These are phyloP conservation scores for Hipparchia semele DNA, from an alignment of 2,888 invertebrate species.

Conservation along the genomic window DNA sequence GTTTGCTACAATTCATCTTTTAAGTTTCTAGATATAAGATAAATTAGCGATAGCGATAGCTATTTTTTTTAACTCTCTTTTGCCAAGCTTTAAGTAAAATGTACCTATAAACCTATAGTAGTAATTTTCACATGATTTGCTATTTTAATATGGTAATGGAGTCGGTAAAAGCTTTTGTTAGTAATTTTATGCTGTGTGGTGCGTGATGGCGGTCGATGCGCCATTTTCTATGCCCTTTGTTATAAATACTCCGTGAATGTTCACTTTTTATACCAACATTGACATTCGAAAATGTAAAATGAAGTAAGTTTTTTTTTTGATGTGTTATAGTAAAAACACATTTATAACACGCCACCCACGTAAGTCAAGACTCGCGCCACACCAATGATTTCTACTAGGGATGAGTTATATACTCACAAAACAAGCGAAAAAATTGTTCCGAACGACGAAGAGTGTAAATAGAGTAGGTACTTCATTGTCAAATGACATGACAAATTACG, in stretches of 20 bases:
- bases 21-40: too few species aligned
- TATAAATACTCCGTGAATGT: constrained; percentile 28
- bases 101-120: not conserved
- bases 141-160: constrained; percentile 24
- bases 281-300: constrained; percentile 15
- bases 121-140: constrained; percentile 21
- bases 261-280: constrained; percentile 25
- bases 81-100: too few species aligned
- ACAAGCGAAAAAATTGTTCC: too few species aligned
- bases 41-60: too few species aligned
- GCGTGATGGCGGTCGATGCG: constrained; percentile 43
- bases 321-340: constrained; percentile 3
- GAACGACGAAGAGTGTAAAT: too few species aligned
- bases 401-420: too few species aligned
- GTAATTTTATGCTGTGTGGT: constrained; percentile 34
- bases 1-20: too few species aligned
- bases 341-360: not conserved
- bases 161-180: constrained; percentile 25
- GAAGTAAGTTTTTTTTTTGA: constrained; percentile 16
- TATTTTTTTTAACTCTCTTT: too few species aligned
- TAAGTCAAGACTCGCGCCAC: too few species aligned
- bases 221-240: constrained; percentile 36
- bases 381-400: too few species aligned
- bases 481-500: too few species aligned
- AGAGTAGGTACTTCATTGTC: too few species aligned